A percentile compares a stretch with the other conserved stretches of the same genome.
phyloP scores from a whole-genome alignment of 2,797 vertebrate species.

The Hippocampus kuda region DNA sequence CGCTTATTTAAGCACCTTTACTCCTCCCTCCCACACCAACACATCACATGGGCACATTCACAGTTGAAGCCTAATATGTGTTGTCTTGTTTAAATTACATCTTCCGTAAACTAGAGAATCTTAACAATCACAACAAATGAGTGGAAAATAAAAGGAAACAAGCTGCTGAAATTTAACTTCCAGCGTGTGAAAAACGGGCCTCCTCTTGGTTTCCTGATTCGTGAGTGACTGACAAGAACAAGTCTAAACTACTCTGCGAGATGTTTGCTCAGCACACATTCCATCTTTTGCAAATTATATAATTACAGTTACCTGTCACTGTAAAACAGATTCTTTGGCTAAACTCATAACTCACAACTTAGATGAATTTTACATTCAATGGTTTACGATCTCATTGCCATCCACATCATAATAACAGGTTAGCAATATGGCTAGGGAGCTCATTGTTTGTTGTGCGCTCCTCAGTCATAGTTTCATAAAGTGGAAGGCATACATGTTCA shows the following conservation, averaged over 20 bases:
- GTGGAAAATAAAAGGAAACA: slow-evolving; percentile 1
- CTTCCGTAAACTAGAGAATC: neutral
- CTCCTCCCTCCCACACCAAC: slow-evolving; percentile 42
- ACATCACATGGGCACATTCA: slow-evolving; percentile 36
- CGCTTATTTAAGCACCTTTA: slow-evolving; percentile 65
- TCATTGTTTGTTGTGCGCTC: too few relatives aligned
- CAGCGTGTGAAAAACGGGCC: slow-evolving; percentile 16
- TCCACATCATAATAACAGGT: too few relatives aligned
- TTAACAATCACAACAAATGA: neutral
- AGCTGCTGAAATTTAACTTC: slow-evolving; percentile 8
- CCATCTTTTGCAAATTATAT: slow-evolving; percentile 15
- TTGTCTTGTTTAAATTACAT: slow-evolving; percentile 16
- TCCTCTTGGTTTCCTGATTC: slow-evolving; percentile 22
- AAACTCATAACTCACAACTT: neutral
- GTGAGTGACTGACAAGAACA: slow-evolving; percentile 36
- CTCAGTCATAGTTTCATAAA: too few relatives aligned
- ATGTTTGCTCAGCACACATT: slow-evolving; percentile 34
- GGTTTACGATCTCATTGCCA: too few relatives aligned
- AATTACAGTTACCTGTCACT: slow-evolving; percentile 7
- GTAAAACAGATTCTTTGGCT: slow-evolving; percentile 5
- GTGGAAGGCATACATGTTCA: too few relatives aligned
- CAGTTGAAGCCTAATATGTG: slow-evolving; percentile 26
- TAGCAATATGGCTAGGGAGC: too few relatives aligned
- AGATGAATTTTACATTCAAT: too few relatives aligned
- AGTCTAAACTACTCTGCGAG: slow-evolving; percentile 42